phyloP scores from a whole-genome alignment of 2,888 invertebrate genomes.

The Liodrosophila aerea region DNA sequence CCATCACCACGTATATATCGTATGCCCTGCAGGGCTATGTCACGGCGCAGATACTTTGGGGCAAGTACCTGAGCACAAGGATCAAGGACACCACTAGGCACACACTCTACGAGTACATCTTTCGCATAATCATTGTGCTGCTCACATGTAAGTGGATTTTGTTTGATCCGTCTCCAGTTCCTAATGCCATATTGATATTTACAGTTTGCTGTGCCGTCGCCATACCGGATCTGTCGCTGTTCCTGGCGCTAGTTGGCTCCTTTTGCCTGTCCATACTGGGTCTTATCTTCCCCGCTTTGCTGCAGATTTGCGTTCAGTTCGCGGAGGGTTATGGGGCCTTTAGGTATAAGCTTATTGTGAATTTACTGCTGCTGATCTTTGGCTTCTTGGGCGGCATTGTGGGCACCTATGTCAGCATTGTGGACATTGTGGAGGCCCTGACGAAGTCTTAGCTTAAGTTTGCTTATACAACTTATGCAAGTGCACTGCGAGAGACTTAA shows the following conservation, averaged over 20 bases:
- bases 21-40: constrained; percentile 99
- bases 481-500: too few relatives aligned
- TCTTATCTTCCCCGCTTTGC: constrained; percentile 94
- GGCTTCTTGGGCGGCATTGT: constrained; percentile 90
- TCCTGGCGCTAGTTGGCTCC: constrained; percentile 96
- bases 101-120: constrained; percentile 87
- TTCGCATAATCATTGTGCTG: constrained; percentile 88
- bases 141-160: constrained; percentile 85
- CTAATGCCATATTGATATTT: too few relatives aligned
- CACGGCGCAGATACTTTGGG: constrained; percentile 96
- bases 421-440: constrained; percentile 69
- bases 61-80: constrained; percentile 85
- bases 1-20: constrained; percentile 94
- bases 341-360: constrained; percentile 89
- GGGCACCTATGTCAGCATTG: constrained; percentile 84
- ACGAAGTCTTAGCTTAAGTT: constrained; percentile 31
- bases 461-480: too few relatives aligned
- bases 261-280: constrained; percentile 95
- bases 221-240: constrained; percentile 93
- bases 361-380: constrained; percentile 87
- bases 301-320: constrained; percentile 90
- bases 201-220: constrained; percentile 87
- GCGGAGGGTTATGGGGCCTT: constrained; percentile 87
- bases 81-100: constrained; percentile 85
- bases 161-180: too few relatives aligned